Evolutionary conservation across 2,888 invertebrate genomes (phyloP).

Genomic region (Drosophila colorata): DNA sequence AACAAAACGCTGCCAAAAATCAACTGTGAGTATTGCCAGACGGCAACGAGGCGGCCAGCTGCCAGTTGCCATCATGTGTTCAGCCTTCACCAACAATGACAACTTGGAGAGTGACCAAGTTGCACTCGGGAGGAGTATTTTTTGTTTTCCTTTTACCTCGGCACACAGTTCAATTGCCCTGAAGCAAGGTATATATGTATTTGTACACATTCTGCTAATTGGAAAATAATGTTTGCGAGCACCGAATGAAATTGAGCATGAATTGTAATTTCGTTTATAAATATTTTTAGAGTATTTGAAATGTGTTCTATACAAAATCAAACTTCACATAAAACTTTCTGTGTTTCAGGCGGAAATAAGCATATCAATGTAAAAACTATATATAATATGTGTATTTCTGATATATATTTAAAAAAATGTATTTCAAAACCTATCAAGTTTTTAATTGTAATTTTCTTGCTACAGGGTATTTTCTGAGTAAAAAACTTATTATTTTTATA

Average conservation of each 20-base stretch:
- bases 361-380: too few relatives aligned
- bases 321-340: too few relatives aligned
- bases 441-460: too few relatives aligned
- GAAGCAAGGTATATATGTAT: neutral
- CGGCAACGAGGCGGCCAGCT: slow-evolving; percentile 18
- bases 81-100: slow-evolving; percentile 4
- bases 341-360: too few relatives aligned
- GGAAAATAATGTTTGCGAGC: slow-evolving; percentile 7
- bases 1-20: slow-evolving; percentile 54
- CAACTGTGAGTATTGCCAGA: slow-evolving; percentile 32
- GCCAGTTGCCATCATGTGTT: slow-evolving; percentile 17
- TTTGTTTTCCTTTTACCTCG: neutral
- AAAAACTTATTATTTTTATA: too few relatives aligned
- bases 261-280: neutral
- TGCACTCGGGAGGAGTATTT: slow-evolving; percentile 1
- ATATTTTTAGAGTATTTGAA: neutral
- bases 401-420: too few relatives aligned
- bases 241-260: neutral
- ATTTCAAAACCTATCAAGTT: too few relatives aligned
- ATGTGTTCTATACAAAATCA: too few relatives aligned
- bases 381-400: too few relatives aligned
- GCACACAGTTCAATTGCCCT: slow-evolving; percentile 5
- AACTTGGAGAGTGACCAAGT: slow-evolving; percentile 15
- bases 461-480: too few relatives aligned
- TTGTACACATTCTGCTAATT: slow-evolving; percentile 14